A percentile compares a stretch with the other conserved stretches of the same genome.
Conservation (phyloP, 1,140 invertebrate species). For the Eriosoma lanigerum region DNA sequence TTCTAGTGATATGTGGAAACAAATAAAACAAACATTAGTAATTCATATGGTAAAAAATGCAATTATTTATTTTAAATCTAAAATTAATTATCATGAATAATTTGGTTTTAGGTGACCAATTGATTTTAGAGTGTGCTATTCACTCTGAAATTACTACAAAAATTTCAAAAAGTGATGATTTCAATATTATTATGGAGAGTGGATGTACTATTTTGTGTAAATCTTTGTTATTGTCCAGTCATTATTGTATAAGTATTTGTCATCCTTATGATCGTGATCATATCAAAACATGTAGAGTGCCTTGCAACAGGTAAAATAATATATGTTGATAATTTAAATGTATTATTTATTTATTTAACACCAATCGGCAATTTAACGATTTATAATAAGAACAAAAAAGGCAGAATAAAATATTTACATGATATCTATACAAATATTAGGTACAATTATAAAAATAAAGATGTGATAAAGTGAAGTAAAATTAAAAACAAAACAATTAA, state of each 20-base stretch:
- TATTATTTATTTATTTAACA: background rate
- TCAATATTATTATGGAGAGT: slow-evolving; percentile 55
- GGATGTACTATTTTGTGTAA: slow-evolving; percentile 57
- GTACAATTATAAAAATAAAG: too few relatives aligned
- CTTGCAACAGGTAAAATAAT: slow-evolving; percentile 56
- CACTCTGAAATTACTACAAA: slow-evolving; percentile 53
- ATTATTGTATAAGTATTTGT: slow-evolving; percentile 63
- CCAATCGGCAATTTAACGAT: too few relatives aligned
- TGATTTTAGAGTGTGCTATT: slow-evolving; percentile 10
- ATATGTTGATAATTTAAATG: background rate
- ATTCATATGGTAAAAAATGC: slow-evolving; percentile 57
- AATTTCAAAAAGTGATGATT: slow-evolving; percentile 54
- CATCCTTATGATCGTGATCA: slow-evolving; percentile 62
- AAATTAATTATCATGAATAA: background rate
- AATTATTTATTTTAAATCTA: background rate
- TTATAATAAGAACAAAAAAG: too few relatives aligned
- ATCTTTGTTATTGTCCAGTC: slow-evolving; percentile 60
- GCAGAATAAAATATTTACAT: too few relatives aligned
- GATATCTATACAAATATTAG: too few relatives aligned
- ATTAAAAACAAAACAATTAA: too few relatives aligned
- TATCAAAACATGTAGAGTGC: slow-evolving; percentile 58
- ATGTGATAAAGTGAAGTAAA: too few relatives aligned
- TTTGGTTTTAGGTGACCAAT: slow-evolving; percentile 23
- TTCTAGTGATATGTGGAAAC: slow-evolving; percentile 50
- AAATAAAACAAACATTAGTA: slow-evolving; percentile 49